Evolutionary conservation across 2,113 vertebrate genomes (phyloP), one percentile per base, ranked within the genome.

Genomic region (Cheilinus undulatus): DNA sequence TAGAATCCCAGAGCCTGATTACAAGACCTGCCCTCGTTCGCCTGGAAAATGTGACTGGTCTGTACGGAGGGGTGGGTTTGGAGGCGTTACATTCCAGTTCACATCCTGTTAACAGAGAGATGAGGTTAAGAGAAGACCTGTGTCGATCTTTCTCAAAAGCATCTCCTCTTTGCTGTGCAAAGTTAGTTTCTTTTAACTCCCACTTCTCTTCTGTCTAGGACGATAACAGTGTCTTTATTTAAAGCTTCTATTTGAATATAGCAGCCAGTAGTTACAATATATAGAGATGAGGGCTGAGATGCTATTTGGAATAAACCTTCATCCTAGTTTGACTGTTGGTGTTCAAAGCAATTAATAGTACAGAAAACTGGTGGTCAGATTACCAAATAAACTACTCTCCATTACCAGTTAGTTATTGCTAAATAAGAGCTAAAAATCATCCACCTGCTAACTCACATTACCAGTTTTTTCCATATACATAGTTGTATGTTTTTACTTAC

Each of bases 1-100:
- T 86, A 79, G 52, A 89, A 84, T 90, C 74, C 78, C 85, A 88
- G 89, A 88, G 67, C 68, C 68, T 1, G 66, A 76, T 84, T 76
- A 72, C 80, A 85, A 84, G 83, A 86, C 80, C 76, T 83, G 70
- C 71, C 80, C 79, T 85, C 83, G 78, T 87, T 83, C 76, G 82
- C 73, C 76, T 89, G 89, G 90, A 92, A 91, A 92, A 91, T 85
- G 48, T 90, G 89, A 92, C 68, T 19, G 71, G 73, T 27, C 72
- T 53, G 71, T 84, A 61, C n/a, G n/a, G n/a, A n/a, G 79, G 82
- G 63, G 79, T 65, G 66, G 69, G 80, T 74, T 45, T 45, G 78
- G 78, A 83, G 68, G 77, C 62, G 28, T 73, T 65, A 70, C 68
- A 84, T 89, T 91, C 80, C 83, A 86, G 62, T 83, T 85, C 79